Base-by-base conservation (phyloP, 2,797 vertebrate species). In the Netta rufina region DNA sequence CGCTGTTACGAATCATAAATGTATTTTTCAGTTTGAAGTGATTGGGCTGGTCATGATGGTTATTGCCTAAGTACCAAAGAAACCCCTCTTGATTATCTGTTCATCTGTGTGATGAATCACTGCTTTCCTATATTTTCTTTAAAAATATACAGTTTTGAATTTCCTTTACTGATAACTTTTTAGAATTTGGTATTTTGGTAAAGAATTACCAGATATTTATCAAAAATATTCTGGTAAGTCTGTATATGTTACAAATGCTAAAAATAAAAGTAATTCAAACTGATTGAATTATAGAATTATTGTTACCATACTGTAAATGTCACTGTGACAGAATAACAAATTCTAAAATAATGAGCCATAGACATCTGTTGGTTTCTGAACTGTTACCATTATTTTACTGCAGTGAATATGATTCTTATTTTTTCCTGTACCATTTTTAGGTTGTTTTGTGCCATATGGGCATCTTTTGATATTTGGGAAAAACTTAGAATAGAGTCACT, bases 291-390 rank as follows among this genome's bases (percentile, higher is more conserved):
- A 76, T 11, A 62, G 13, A 57, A 33, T 88, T 91, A 64, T 88
- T 89, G 85, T 84, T 91, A 64, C 64, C 84, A 71, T 76, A 88
- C 77, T 87, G 88, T 73, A 94, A 95, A 97, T 93, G 64, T 92
- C 95, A 90, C 57, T 30, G 13, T 89, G 87, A 77, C 57, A 89
- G 60, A 89, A 90, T 72, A 91, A 84, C 64, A 89, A 74, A 92
- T 71, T 88, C 88, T 79, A 71, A 84, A 94, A 71, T 89, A 74
- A 86, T 58, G 54, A 97, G 64, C 85, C 33, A 47, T 16, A 82
- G 95, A 87, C 96, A 96, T 96, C 96, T 96, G 95, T 79, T 91
- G 78, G 70, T 91, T 96, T 95, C 92, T 93, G 60, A 92, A 92
- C 43, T 75, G 93, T 61, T 92, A 89, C 81, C 88, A 91, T 86